phyloP scores from a whole-genome alignment of 2,888 invertebrate species.

The Arge pagana region DNA sequence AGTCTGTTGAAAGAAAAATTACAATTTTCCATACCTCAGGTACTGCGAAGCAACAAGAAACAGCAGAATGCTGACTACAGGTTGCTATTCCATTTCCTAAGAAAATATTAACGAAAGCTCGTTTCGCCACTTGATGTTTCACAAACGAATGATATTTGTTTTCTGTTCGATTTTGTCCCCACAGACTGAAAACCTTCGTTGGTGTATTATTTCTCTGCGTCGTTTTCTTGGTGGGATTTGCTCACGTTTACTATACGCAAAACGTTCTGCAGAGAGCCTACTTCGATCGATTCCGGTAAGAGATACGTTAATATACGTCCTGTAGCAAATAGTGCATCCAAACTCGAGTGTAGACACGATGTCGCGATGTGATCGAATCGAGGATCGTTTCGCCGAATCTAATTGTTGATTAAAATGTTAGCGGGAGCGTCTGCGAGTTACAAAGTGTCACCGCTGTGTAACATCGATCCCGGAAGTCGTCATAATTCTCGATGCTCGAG shows the following conservation, averaged over 20 bases:
- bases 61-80: conserved; percentile 55
- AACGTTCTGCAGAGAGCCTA: conserved; percentile 81
- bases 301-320: neutral
- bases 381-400: no score
- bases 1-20: conserved; percentile 82
- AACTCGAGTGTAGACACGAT: neutral
- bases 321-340: neutral
- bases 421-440: conserved; percentile 1
- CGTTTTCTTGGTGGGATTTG: conserved; percentile 80
- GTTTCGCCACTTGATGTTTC: neutral
- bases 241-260: conserved; percentile 82
- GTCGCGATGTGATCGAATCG: no score
- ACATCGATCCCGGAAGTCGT: conserved; percentile 14
- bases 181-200: conserved; percentile 81
- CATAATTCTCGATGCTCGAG: neutral
- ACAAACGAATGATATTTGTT: neutral
- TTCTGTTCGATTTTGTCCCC: conserved; percentile 39
- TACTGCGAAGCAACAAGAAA: conserved; percentile 49
- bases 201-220: conserved; percentile 79
- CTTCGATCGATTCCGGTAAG: conserved; percentile 73
- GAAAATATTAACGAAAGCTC: neutral
- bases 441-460: conserved; percentile 11
- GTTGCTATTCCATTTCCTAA: conserved; percentile 29
- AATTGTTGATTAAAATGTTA: conserved; percentile 5
- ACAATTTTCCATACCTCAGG: conserved; percentile 63